These are phyloP conservation scores for Anguilla pacifica DNA, from an alignment of 2,797 vertebrate genomes.

Conservation along the genomic window DNA sequence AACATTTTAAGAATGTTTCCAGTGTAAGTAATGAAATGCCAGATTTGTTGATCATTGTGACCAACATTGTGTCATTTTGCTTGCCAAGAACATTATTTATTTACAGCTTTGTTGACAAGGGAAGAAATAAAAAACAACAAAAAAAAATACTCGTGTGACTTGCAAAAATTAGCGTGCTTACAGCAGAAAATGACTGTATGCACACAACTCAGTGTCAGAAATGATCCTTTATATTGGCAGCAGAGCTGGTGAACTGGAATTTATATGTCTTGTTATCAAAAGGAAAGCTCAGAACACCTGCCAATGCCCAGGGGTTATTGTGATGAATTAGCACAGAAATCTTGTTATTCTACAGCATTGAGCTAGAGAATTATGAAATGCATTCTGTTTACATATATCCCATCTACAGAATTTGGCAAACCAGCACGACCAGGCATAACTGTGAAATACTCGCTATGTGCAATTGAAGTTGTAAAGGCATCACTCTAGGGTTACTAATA, in stretches of 20 bases:
- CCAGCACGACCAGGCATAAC: neutral
- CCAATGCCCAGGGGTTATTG: conserved; percentile 79
- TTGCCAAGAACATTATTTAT: neutral
- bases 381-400: conserved; percentile 19
- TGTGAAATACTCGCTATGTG: neutral
- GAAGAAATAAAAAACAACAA: neutral
- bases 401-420: neutral
- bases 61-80: neutral
- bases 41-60: neutral
- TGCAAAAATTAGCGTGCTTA: neutral
- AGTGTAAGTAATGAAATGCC: neutral
- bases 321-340: conserved; percentile 61
- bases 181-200: neutral
- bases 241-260: conserved; percentile 82
- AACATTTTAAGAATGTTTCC: neutral
- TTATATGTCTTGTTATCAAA: conserved; percentile 84
- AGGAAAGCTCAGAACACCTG: conserved; percentile 81
- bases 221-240: conserved; percentile 74
- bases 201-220: neutral
- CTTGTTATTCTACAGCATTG: conserved; percentile 20
- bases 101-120: neutral
- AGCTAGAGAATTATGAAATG: conserved; percentile 34
- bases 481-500: neutral
- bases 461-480: neutral
- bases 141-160: neutral